Evolutionary conservation across 2,888 invertebrate species (phyloP).

Genomic region (Hirtodrosophila histrioides): DNA sequence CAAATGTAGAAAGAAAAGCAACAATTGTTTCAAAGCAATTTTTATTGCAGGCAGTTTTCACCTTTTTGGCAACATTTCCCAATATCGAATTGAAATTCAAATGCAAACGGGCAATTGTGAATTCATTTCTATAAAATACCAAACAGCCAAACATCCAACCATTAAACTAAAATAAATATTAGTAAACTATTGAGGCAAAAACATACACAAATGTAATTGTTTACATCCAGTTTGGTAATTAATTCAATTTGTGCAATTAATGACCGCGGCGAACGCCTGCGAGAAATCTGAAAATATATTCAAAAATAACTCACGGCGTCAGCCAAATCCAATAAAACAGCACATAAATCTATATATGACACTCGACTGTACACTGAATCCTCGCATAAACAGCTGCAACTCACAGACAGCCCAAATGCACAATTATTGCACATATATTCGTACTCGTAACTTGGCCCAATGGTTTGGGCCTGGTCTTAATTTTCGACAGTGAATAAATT

Average conservation of each 20-base stretch:
- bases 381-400: slow-evolving; percentile 31
- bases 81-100: slow-evolving; percentile 23
- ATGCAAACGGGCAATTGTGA: slow-evolving; percentile 28
- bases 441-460: not conserved
- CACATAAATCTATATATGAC: slow-evolving; percentile 76
- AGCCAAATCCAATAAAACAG: slow-evolving; percentile 61
- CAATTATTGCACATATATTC: slow-evolving; percentile 5
- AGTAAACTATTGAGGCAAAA: slow-evolving; percentile 12
- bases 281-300: slow-evolving; percentile 29
- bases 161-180: too few species aligned
- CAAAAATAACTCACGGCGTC: slow-evolving; percentile 25
- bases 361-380: slow-evolving; percentile 64
- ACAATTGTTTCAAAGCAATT: slow-evolving; percentile 38
- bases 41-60: slow-evolving; percentile 54
- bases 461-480: not conserved
- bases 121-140: slow-evolving; percentile 31
- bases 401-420: slow-evolving; percentile 4
- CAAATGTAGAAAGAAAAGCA: slow-evolving; percentile 20
- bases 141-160: slow-evolving; percentile 11
- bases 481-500: slow-evolving; percentile 9
- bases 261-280: slow-evolving; percentile 39
- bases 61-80: slow-evolving; percentile 20
- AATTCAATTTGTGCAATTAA: slow-evolving; percentile 76
- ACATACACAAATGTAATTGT: slow-evolving; percentile 22
- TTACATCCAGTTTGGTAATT: slow-evolving; percentile 61